These are phyloP conservation scores for Drosophila recens DNA, from an alignment of 2,888 invertebrate species.

Conservation along the genomic window DNA sequence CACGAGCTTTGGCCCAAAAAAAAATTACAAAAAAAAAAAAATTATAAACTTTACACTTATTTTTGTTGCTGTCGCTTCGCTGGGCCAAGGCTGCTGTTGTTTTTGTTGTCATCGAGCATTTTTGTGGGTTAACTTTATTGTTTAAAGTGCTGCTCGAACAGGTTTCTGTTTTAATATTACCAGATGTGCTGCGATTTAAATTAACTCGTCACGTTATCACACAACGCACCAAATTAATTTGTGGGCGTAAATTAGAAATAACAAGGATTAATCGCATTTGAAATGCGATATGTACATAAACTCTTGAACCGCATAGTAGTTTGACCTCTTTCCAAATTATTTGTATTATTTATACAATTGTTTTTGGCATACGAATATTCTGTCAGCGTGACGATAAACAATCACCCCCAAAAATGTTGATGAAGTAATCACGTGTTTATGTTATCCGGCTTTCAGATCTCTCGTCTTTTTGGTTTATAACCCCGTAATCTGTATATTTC, in stretches of 20 bases:
- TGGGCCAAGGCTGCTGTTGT: conserved; percentile 61
- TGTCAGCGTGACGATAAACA: conserved; percentile 24
- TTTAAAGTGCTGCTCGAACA: conserved; percentile 52
- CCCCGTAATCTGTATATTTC: conserved; percentile 16
- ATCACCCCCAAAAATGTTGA: conserved; percentile 19
- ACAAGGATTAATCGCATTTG: conserved; percentile 1
- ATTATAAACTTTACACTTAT: conserved; percentile 23
- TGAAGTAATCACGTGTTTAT: conserved; percentile 56
- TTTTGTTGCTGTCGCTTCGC: conserved; percentile 31
- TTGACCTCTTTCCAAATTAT: conserved; percentile 17
- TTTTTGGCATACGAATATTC: conserved; percentile 27
- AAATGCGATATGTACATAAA: neutral
- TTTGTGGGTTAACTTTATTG: conserved; percentile 64
- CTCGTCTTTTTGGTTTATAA: conserved; percentile 19
- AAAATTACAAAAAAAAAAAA: neutral
- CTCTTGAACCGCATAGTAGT: neutral
- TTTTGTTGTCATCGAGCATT: conserved; percentile 30
- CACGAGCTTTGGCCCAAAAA: conserved; percentile 33
- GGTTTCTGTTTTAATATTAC: conserved; percentile 48
- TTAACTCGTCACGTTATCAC: conserved; percentile 32
- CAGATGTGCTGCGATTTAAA: conserved; percentile 24
- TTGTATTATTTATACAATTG: conserved; percentile 14
- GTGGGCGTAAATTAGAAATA: conserved; percentile 4
- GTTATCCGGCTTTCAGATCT: conserved; percentile 19
- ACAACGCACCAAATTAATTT: conserved; percentile 10